Evolutionary conservation across 2,888 invertebrate genomes (phyloP), one percentile per base, ranked within the genome.

Genomic region (Rhodophaea formosa): DNA sequence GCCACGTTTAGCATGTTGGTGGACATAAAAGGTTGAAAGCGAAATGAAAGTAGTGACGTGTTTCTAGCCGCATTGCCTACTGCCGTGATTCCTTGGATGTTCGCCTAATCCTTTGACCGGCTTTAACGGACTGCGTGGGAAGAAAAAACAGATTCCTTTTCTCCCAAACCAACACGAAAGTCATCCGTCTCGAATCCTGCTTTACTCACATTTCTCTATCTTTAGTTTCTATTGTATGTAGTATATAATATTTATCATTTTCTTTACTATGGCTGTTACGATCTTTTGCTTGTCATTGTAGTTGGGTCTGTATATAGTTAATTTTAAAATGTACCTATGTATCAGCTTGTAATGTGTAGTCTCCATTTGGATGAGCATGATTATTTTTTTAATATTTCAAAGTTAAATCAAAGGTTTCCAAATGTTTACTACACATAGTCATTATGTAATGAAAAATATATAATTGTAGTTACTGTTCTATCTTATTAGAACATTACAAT

Each of bases 341-440:
- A 35, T 59, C 57, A 57, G 62, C 61, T 57, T 60, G 56, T 65
- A 67, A 62, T 71, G 65, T 74, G 74, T 74, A 69, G 74, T 64
- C 68, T 76, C n/a, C 71, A 75, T 81, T 78, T 82, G 79, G 75
- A 70, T 57, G 59, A 66, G 54, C 53, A 54, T 60, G 60, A 64
- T 66, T 71, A 64, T 71, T 70, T 74, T 72, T 77, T 65, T 74
- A 70, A 63, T 68, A 69, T 59, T 64, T 60, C 66, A 58, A 56
- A 56, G 62, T 52, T 57, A 68, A 61, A 61, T 69, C 61, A 52
- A 65, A 69, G 65, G 65, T 63, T 62, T 75, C 75, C 75, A 75
- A 80, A 81, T 84, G 79, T 74, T 73, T 59, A 71, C 74, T 79
- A 72, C 71, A 72, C 68, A 69, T 63, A 74, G 77, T 81, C 75